Evolutionary conservation across 2,797 vertebrate genomes (phyloP).

Genomic region (Tamandua tetradactyla): DNA sequence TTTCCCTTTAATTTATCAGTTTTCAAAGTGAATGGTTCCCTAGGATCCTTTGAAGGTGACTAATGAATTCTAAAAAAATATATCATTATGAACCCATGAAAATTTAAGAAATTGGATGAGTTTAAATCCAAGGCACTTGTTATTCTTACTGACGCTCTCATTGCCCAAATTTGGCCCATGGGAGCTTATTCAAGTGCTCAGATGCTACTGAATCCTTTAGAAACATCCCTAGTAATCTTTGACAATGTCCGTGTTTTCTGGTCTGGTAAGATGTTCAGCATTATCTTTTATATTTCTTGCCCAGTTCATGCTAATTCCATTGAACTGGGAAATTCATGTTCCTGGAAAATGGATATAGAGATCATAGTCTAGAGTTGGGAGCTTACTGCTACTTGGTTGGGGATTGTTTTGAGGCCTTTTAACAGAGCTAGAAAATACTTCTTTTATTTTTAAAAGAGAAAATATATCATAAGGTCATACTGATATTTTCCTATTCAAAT

Average conservation of each 20-base stretch:
- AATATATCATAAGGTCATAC: background rate
- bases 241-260: conserved; percentile 1
- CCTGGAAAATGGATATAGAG: background rate
- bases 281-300: background rate
- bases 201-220: background rate
- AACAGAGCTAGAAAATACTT: conserved; percentile 22
- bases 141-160: conserved; percentile 10
- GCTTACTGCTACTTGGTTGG: background rate
- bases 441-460: conserved; percentile 54
- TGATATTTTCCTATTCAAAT: conserved; percentile 17
- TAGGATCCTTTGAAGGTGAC: background rate
- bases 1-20: background rate
- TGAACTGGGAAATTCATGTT: background rate
- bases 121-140: background rate
- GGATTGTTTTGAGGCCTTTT: conserved; percentile 22
- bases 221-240: background rate
- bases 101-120: conserved; percentile 48
- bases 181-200: background rate
- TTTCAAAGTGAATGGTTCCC: conserved; percentile 45
- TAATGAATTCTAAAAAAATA: background rate
- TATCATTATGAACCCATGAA: conserved; percentile 34
- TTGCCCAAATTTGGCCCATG: conserved; percentile 27
- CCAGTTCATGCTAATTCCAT: background rate
- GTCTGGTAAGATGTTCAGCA: background rate
- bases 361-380: background rate